Percentiles rank a stretch among this genome's conserved stretches.
These are phyloP conservation scores for Callospermophilus lateralis DNA, from an alignment of 2,113 vertebrate species.

Conservation along the genomic window DNA sequence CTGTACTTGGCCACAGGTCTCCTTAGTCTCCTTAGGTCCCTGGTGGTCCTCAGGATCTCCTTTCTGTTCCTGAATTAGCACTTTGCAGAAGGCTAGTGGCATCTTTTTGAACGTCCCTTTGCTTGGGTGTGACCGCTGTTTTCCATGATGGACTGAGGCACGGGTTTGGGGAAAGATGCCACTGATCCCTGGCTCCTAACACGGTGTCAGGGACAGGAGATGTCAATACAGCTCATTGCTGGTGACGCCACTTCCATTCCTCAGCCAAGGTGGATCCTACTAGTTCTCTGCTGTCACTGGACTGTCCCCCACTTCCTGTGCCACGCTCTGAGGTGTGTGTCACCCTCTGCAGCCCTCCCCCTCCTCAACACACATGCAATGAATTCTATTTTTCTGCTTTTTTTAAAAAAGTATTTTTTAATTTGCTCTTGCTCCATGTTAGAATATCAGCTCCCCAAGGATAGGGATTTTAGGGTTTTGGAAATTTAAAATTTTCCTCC, in stretches of 20 bases:
- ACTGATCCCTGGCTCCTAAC: background rate
- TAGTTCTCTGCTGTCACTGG: background rate
- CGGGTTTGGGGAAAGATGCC: background rate
- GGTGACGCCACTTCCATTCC: background rate
- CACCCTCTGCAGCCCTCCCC: fast-evolving
- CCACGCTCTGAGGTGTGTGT: background rate
- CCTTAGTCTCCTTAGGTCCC: no score
- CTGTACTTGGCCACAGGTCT: background rate
- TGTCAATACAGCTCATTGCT: fast-evolving
- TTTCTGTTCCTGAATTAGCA: no score
- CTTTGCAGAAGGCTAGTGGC: background rate
- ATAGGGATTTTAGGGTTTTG: background rate
- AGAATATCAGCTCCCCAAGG: background rate
- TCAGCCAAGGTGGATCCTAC: background rate
- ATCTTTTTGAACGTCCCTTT: background rate
- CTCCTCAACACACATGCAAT: fast-evolving
- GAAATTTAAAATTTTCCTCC: background rate
- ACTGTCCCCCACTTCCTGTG: background rate
- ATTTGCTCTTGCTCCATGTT: no score
- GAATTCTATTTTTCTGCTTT: background rate
- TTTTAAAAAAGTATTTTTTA: no score
- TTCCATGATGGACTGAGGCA: background rate
- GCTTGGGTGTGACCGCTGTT: background rate
- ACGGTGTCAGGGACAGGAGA: background rate
- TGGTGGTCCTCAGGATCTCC: background rate